These are phyloP conservation scores for Bombyx mori DNA, from an alignment of 1,140 invertebrate species.

Conservation along the genomic window ASM3026992v2 NC_085124.1:10250501-10251000, in stretches of 20 bases:
- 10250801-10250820: constrained; percentile 34
- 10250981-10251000: constrained; percentile 3
- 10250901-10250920: constrained; percentile 7
- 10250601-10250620: background rate
- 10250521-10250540: background rate
- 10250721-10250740: constrained; percentile 15
- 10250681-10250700: no score
- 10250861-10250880: constrained; percentile 9
- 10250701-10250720: background rate
- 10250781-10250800: constrained; percentile 52
- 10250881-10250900: constrained; percentile 43
- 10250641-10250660: background rate
- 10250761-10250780: constrained; percentile 38
- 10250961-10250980: constrained; percentile 2
- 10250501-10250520: background rate
- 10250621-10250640: background rate
- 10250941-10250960: background rate
- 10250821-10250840: constrained; percentile 4
- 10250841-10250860: constrained; percentile 5
- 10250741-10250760: constrained; percentile 15
- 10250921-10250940: constrained; percentile 4
- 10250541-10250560: background rate
- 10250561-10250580: background rate
- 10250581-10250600: constrained; percentile 1
- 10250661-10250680: background rate